Conservation (phyloP, 2,113 vertebrate species). For the Poicephalus meyeri region DNA sequence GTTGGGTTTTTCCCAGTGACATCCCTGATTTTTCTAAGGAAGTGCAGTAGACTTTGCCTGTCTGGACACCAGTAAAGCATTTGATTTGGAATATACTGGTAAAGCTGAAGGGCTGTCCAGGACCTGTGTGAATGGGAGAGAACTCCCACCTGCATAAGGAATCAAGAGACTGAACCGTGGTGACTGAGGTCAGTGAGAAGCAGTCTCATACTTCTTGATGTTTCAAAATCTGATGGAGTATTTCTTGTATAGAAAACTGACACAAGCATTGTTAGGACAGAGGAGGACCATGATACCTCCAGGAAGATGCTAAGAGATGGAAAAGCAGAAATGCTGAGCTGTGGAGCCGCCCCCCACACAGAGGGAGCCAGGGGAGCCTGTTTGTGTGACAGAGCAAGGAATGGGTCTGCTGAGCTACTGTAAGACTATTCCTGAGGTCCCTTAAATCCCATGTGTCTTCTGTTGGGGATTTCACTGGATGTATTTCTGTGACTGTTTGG, state of each 20-base stretch:
- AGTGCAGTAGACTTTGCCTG: background rate
- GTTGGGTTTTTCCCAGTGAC: background rate
- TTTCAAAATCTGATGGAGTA: background rate
- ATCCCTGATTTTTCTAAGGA: background rate
- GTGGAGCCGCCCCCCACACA: background rate
- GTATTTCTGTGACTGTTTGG: background rate
- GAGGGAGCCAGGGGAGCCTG: background rate
- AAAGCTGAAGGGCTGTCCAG: background rate
- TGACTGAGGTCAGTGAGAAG: background rate
- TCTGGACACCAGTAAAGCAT: background rate
- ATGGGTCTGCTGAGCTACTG: background rate
- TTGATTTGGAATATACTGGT: background rate
- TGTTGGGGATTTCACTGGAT: background rate
- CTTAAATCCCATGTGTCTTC: background rate
- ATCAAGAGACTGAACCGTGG: background rate
- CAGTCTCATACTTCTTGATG: too few species aligned
- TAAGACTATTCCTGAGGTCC: background rate
- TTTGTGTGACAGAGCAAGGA: background rate
- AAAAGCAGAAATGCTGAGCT: background rate
- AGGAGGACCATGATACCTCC: background rate
- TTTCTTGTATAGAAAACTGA: background rate
- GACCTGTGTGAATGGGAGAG: background rate
- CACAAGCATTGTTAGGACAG: background rate
- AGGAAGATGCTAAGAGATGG: background rate
- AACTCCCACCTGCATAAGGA: rapidly evolving